Evolutionary conservation across 1,140 invertebrate genomes (phyloP).

Genomic region (Trinorchestia longiramus): DNA sequence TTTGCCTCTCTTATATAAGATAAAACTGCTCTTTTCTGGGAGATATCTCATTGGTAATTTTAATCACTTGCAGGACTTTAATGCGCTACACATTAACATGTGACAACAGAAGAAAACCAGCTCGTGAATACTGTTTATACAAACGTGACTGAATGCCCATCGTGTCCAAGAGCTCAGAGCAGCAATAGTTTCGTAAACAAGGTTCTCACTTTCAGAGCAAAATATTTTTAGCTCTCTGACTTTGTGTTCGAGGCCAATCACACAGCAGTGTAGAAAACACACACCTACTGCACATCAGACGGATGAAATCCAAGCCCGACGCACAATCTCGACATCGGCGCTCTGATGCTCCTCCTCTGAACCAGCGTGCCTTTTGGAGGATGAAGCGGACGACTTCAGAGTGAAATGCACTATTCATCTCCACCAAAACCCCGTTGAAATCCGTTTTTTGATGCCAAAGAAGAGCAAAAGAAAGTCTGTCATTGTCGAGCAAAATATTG

Average conservation of each 20-base stretch:
- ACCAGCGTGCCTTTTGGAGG: not conserved
- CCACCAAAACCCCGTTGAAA: not conserved
- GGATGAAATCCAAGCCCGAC: not conserved
- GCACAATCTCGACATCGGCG: not conserved
- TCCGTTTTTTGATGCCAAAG: not conserved
- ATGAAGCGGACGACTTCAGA: not conserved
- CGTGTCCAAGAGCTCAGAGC: not conserved
- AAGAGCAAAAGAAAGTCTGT: not conserved
- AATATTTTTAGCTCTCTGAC: too few species aligned
- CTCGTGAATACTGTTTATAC: too few species aligned
- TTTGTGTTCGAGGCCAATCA: not conserved
- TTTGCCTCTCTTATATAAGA: too few species aligned
- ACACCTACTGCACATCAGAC: not conserved
- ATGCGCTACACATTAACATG: too few species aligned
- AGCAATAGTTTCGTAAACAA: not conserved
- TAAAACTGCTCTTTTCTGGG: too few species aligned
- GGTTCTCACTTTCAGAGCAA: not conserved
- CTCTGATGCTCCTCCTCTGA: not conserved
- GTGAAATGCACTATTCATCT: not conserved
- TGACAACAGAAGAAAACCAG: too few species aligned
- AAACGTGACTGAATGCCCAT: not conserved
- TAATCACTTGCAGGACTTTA: too few species aligned
- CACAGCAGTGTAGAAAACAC: too few species aligned
- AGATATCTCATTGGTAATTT: too few species aligned
- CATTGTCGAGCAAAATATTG: not conserved